Conservation (phyloP, 2,113 vertebrate species). For the Paedocypris sp. region DNA sequence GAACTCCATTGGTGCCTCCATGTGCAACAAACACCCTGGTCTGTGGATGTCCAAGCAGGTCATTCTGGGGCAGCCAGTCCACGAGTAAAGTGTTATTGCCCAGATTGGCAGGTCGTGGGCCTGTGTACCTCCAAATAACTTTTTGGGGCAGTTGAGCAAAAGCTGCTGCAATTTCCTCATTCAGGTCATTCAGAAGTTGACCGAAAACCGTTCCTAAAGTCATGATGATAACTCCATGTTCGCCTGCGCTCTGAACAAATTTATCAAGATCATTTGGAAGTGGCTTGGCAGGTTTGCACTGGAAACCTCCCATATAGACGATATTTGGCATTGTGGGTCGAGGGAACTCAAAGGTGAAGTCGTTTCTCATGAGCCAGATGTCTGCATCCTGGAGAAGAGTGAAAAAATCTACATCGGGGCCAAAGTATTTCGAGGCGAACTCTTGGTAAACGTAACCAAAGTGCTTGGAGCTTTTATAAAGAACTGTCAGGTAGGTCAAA, state of each 20-base stretch:
- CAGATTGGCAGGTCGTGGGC: constrained; percentile 44
- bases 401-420: constrained; percentile 47
- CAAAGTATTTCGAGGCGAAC: constrained; percentile 48
- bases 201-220: constrained; percentile 48
- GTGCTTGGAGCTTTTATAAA: constrained; percentile 7
- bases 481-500: not conserved
- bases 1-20: constrained; percentile 54
- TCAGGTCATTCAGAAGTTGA: constrained; percentile 38
- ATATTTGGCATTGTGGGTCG: constrained; percentile 39
- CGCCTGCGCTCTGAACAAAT: constrained; percentile 45
- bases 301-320: constrained; percentile 36
- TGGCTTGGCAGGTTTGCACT: constrained; percentile 33
- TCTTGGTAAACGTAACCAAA: constrained; percentile 45
- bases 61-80: constrained; percentile 57
- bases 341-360: constrained; percentile 54
- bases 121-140: constrained; percentile 52
- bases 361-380: constrained; percentile 58
- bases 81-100: constrained; percentile 55
- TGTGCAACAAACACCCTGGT: constrained; percentile 52
- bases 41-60: constrained; percentile 57
- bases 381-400: constrained; percentile 51
- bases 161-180: constrained; percentile 53
- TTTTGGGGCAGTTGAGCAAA: constrained; percentile 57
- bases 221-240: constrained; percentile 55
- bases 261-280: constrained; percentile 34